A percentile compares a stretch with the other conserved stretches of the same genome.
phyloP scores from a whole-genome alignment of 2,797 vertebrate genomes.

The Geotrypetes seraphini region DNA sequence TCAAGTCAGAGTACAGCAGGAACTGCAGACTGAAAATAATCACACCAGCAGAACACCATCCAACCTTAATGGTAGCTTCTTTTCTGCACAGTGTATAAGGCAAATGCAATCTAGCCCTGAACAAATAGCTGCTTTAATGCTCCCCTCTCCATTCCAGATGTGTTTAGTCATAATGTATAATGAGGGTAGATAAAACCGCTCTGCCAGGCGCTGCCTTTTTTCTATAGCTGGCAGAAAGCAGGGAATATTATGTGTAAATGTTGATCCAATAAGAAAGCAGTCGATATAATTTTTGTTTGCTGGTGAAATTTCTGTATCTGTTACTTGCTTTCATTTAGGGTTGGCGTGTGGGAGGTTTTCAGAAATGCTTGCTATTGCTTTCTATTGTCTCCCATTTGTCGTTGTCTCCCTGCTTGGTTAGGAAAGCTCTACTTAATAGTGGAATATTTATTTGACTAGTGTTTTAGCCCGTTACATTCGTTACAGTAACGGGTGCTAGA shows the following conservation, averaged over 20 bases:
- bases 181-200: constrained; percentile 15
- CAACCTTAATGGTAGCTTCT: too few relatives aligned
- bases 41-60: constrained; percentile 8
- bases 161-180: constrained; percentile 25
- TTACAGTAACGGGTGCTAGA: too few relatives aligned
- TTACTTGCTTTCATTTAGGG: constrained; percentile 12
- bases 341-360: constrained; percentile 20
- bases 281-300: constrained; percentile 4
- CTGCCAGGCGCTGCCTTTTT: constrained; percentile 29
- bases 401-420: not conserved
- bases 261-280: constrained; percentile 5
- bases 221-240: constrained; percentile 10
- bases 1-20: too few relatives aligned
- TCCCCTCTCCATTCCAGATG: constrained; percentile 11
- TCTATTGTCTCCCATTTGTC: accelerated
- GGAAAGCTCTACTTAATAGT: too few relatives aligned
- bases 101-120: too few relatives aligned
- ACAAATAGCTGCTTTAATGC: constrained; percentile 8
- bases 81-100: too few relatives aligned
- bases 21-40: not conserved
- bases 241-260: constrained; percentile 7
- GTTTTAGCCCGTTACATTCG: too few relatives aligned
- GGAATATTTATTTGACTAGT: too few relatives aligned
- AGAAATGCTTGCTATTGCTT: not conserved
- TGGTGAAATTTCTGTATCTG: constrained; percentile 9